phyloP scores from a whole-genome alignment of 2,797 vertebrate genomes.

The Chelmon rostratus region DNA sequence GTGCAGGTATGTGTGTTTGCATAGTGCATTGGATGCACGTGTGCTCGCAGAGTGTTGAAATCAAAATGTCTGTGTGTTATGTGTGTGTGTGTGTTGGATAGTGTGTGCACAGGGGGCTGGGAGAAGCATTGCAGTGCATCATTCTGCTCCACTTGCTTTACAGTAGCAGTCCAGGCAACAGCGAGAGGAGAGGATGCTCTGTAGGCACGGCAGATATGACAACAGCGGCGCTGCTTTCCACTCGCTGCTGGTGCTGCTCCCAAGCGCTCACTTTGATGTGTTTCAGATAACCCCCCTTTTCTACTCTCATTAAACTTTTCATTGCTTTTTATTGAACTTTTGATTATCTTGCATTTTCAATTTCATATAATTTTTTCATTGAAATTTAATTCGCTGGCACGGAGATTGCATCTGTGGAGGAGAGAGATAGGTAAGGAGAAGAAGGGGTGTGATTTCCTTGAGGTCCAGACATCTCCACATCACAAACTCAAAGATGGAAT shows the following conservation, averaged over 20 bases:
- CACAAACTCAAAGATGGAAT: constrained; percentile 57
- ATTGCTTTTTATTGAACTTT: constrained; percentile 74
- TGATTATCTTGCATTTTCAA: constrained; percentile 75
- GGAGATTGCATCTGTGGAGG: constrained; percentile 67
- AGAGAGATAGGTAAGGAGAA: constrained; percentile 59
- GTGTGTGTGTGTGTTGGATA: constrained; percentile 39
- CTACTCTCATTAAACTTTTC: constrained; percentile 74
- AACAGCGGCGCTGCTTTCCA: constrained; percentile 46
- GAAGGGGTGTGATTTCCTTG: constrained; percentile 67
- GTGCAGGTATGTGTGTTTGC: constrained; percentile 23
- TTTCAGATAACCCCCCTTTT: constrained; percentile 70
- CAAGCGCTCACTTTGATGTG: constrained; percentile 63
- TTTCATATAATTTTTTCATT: constrained; percentile 67
- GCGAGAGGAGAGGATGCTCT: constrained; percentile 56
- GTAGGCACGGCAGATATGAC: constrained; percentile 58
- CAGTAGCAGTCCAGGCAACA: constrained; percentile 66
- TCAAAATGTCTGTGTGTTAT: constrained; percentile 26
- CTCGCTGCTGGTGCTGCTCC: constrained; percentile 51
- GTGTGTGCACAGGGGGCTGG: constrained; percentile 53
- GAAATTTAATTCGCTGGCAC: constrained; percentile 66
- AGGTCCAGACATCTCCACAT: constrained; percentile 69
- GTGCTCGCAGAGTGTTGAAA: constrained; percentile 17
- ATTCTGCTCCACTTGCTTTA: constrained; percentile 88
- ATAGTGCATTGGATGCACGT: constrained; percentile 3
- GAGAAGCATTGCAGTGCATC: constrained; percentile 81